Evolutionary conservation across 2,888 invertebrate genomes (phyloP).

Genomic region (Sinohyriopsis cumingii): DNA sequence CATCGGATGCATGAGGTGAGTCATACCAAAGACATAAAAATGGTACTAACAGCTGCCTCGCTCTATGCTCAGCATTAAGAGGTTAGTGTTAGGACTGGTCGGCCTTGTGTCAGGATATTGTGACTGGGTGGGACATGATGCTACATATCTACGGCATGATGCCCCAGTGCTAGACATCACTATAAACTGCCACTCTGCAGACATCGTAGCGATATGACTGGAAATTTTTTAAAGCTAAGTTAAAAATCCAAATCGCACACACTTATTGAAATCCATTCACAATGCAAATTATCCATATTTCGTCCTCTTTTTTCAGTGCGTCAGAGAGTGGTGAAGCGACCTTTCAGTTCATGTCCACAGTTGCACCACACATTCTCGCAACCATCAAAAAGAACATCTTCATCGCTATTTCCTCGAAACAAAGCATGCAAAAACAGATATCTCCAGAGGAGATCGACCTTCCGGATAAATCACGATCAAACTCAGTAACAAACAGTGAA

Average conservation of each 20-base stretch:
- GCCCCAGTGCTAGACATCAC: too few relatives aligned
- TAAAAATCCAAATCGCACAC: not conserved
- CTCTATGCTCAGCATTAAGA: too few relatives aligned
- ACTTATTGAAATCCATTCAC: not conserved
- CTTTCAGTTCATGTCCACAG: constrained; percentile 41
- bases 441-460: constrained; percentile 2
- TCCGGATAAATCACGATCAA: constrained; percentile 9
- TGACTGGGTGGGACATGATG: too few relatives aligned
- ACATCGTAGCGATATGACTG: not conserved
- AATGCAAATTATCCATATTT: not conserved
- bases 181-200: too few relatives aligned
- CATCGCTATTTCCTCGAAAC: constrained; percentile 31
- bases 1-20: too few relatives aligned
- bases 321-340: constrained; percentile 49
- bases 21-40: too few relatives aligned
- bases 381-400: constrained; percentile 47
- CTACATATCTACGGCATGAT: not conserved
- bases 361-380: constrained; percentile 35
- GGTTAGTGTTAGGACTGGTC: too few relatives aligned
- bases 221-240: not conserved
- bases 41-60: too few relatives aligned
- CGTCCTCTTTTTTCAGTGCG: constrained; percentile 35
- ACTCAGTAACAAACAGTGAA: constrained; percentile 6
- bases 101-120: too few relatives aligned
- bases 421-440: constrained; percentile 9